These are phyloP conservation scores for Phenganax marumi DNA, from an alignment of 92 coral and sea anemone species.

Conservation along the genomic window DNA sequence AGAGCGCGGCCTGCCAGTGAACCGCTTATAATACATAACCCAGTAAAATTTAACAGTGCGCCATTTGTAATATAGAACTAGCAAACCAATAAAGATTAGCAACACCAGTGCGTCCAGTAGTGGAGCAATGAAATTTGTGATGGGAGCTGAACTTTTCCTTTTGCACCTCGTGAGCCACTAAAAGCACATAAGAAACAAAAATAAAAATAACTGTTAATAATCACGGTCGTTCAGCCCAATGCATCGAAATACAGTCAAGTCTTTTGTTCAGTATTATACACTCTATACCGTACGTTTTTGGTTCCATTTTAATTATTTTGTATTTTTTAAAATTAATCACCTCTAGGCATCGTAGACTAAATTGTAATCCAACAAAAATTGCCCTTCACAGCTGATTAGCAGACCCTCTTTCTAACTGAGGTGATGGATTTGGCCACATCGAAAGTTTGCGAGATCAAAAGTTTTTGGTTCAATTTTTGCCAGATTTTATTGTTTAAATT, in stretches of 20 bases:
- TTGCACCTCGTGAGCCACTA: conserved; percentile 66
- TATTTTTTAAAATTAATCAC: too few relatives aligned
- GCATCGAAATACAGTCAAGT: neutral
- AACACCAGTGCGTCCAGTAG: conserved; percentile 34
- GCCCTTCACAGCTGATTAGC: too few relatives aligned
- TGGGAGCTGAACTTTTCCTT: conserved; percentile 58
- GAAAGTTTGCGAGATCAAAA: too few relatives aligned
- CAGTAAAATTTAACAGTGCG: conserved; percentile 22
- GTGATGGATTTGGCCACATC: too few relatives aligned
- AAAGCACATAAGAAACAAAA: neutral
- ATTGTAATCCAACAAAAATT: too few relatives aligned
- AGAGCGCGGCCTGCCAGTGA: conserved; percentile 26
- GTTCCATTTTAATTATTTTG: too few relatives aligned
- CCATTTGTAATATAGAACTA: conserved; percentile 18
- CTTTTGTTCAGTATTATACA: too few relatives aligned
- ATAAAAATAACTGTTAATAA: neutral
- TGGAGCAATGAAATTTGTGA: conserved; percentile 39
- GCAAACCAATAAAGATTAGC: conserved; percentile 41
- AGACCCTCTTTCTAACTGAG: too few relatives aligned
- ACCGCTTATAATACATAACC: neutral
- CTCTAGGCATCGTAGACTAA: too few relatives aligned
- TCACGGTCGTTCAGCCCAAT: neutral
- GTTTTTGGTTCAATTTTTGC: too few relatives aligned
- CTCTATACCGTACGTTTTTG: too few relatives aligned
- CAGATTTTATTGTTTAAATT: too few relatives aligned